Conservation (phyloP, 2,888 invertebrate genomes). For the Oxytorus armatus region DNA sequence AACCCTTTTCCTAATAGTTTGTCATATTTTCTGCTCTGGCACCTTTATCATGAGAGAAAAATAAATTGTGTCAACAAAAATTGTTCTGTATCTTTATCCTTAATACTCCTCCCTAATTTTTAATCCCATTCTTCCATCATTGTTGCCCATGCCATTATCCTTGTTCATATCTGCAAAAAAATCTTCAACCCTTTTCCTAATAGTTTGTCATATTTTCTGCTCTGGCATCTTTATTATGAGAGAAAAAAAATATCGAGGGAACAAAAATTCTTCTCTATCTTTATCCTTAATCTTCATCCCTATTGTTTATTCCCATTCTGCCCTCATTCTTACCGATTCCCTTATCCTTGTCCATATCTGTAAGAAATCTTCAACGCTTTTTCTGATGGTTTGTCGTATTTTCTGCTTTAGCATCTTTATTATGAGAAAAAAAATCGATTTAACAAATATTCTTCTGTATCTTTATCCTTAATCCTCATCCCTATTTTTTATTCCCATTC, state of each 20-base stretch:
- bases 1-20: too few relatives aligned
- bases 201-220: too few relatives aligned
- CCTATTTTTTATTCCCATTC: not conserved
- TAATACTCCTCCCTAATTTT: too few relatives aligned
- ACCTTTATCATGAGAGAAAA: too few relatives aligned
- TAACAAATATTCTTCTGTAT: not conserved
- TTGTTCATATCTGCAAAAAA: too few relatives aligned
- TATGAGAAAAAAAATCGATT: not conserved
- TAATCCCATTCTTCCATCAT: too few relatives aligned
- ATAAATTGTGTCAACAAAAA: too few relatives aligned
- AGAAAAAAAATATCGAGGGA: too few relatives aligned
- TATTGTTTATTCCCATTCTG: not conserved
- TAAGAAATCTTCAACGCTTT: not conserved
- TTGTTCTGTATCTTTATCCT: not conserved
- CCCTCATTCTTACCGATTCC: not conserved
- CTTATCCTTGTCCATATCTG: not conserved
- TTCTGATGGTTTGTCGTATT: not conserved
- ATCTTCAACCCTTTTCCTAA: too few relatives aligned
- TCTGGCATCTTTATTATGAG: too few relatives aligned
- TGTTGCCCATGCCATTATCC: not conserved
- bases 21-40: too few relatives aligned
- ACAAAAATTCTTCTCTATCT: not conserved
- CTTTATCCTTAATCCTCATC: not conserved
- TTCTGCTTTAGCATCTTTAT: too few relatives aligned
- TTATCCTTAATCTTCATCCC: not conserved